Percentiles rank a stretch among this genome's conserved stretches.
phyloP scores from a whole-genome alignment of 2,797 vertebrate species.

The Sebastes ruberrimus region DNA sequence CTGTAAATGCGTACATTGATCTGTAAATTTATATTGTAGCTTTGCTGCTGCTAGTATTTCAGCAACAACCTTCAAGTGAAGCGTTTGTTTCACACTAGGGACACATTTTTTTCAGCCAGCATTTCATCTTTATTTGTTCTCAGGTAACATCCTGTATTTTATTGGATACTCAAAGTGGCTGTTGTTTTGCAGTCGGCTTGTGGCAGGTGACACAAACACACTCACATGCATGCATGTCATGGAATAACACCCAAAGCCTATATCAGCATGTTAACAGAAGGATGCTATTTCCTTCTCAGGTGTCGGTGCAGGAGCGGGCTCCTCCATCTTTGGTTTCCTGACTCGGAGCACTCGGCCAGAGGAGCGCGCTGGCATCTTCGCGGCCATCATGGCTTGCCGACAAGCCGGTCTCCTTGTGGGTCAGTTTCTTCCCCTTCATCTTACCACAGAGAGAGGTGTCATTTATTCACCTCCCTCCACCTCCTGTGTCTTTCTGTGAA shows the following conservation, averaged over 20 bases:
- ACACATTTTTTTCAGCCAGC: not conserved
- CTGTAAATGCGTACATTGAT: too few species aligned
- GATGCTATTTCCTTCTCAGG: slow-evolving; percentile 65
- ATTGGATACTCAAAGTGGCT: slow-evolving; percentile 89
- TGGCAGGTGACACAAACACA: slow-evolving; percentile 79
- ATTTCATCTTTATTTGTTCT: slow-evolving; percentile 8
- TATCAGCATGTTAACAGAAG: not conserved
- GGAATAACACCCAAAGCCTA: not conserved
- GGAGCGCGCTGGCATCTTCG: slow-evolving; percentile 85
- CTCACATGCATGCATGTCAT: not conserved
- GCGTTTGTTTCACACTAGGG: not conserved
- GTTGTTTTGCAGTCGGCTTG: slow-evolving; percentile 84
- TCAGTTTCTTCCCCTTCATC: slow-evolving; percentile 61
- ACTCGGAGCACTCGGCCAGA: slow-evolving; percentile 81
- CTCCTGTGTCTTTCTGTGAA: slow-evolving; percentile 16
- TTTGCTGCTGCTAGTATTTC: not conserved
- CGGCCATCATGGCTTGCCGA: slow-evolving; percentile 88
- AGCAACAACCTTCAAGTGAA: not conserved
- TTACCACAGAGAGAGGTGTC: slow-evolving; percentile 6
- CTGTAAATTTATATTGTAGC: not conserved
- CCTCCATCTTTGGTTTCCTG: slow-evolving; percentile 87
- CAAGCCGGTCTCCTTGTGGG: slow-evolving; percentile 89
- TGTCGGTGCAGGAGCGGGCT: slow-evolving; percentile 85
- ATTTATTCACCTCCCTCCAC: slow-evolving; percentile 12
- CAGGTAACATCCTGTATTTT: slow-evolving; percentile 91